Evolutionary conservation across 30 jellyfish, hydroid and myxozoan genomes (phyloP).

Genomic region (Cassiopea xamachana): DNA sequence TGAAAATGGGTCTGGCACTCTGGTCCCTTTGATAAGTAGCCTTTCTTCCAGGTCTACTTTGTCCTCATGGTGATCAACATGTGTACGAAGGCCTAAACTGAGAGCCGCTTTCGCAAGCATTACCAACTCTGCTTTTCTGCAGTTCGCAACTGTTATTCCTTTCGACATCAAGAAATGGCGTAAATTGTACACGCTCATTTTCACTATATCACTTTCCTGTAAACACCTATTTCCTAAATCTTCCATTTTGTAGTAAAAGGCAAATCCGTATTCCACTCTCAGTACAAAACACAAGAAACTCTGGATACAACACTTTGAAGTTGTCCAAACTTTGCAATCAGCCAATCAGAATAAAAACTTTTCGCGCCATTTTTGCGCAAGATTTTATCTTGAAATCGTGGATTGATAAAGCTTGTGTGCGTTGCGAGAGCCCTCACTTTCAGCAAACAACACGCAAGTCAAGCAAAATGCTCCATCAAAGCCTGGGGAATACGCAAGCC

Average conservation of each 20-base stretch:
- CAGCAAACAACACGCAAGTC: constrained; percentile 60
- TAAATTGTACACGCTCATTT: constrained; percentile 47
- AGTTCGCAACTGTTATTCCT: constrained; percentile 65
- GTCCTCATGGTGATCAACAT: constrained; percentile 73
- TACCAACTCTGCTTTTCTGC: constrained; percentile 68
- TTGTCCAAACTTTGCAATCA: constrained; percentile 70
- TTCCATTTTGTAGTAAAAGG: constrained; percentile 44
- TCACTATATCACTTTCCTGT: constrained; percentile 67
- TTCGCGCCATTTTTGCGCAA: constrained; percentile 48
- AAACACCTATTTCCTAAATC: constrained; percentile 48
- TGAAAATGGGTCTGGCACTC: constrained; percentile 66
- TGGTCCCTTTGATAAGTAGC: constrained; percentile 50
- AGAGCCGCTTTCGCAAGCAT: constrained; percentile 65
- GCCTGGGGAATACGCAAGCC: constrained; percentile 63
- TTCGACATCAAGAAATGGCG: constrained; percentile 66
- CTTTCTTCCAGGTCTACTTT: constrained; percentile 49
- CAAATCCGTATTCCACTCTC: constrained; percentile 33
- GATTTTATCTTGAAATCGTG: constrained; percentile 57
- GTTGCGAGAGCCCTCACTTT: constrained; percentile 27
- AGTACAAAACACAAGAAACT: constrained; percentile 40
- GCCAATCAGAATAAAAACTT: constrained; percentile 65
- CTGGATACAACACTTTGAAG: constrained; percentile 45
- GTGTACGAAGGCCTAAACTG: constrained; percentile 59
- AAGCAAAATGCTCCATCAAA: constrained; percentile 80
- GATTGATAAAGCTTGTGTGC: constrained; percentile 21